These are phyloP conservation scores for Pangasius djambal DNA, from an alignment of 2,797 vertebrate genomes.

Conservation along the genomic window DNA sequence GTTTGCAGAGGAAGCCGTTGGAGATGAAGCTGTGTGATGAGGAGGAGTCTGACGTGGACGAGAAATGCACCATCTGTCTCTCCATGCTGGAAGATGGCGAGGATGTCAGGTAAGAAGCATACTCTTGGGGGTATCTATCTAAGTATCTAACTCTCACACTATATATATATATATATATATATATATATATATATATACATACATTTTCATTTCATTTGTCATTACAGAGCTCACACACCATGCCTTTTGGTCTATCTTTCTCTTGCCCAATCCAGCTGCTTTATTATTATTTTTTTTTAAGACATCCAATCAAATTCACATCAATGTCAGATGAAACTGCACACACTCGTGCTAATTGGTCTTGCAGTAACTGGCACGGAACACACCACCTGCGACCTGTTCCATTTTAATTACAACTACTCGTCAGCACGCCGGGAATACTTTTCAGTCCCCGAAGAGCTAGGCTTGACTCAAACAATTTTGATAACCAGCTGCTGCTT, in stretches of 20 bases:
- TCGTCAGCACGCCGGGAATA: not conserved
- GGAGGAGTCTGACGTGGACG: constrained; percentile 93
- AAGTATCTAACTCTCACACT: not conserved
- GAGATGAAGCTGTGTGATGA: constrained; percentile 90
- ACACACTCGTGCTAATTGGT: not conserved
- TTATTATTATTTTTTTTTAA: not conserved
- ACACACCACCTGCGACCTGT: not conserved
- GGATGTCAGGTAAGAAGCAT: constrained; percentile 86
- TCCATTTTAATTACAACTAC: not conserved
- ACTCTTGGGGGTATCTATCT: not conserved
- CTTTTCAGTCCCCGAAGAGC: not conserved
- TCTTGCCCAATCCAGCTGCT: not conserved
- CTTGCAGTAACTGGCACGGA: too few species aligned
- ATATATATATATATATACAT: not conserved
- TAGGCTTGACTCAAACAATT: not conserved
- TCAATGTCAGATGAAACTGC: not conserved
- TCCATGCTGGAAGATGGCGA: constrained; percentile 98
- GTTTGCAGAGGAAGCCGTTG: constrained; percentile 88
- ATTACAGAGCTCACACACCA: not conserved
- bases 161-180: not conserved
- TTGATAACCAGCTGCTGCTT: not conserved
- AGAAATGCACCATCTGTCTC: constrained; percentile 99
- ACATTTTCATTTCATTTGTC: not conserved
- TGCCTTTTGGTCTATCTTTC: not conserved
- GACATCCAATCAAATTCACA: constrained; percentile 1